A percentile compares a stretch with the other conserved stretches of the same genome.
phyloP scores from a whole-genome alignment of 2,113 vertebrate species.

The Drymodes brunneopygia region DNA sequence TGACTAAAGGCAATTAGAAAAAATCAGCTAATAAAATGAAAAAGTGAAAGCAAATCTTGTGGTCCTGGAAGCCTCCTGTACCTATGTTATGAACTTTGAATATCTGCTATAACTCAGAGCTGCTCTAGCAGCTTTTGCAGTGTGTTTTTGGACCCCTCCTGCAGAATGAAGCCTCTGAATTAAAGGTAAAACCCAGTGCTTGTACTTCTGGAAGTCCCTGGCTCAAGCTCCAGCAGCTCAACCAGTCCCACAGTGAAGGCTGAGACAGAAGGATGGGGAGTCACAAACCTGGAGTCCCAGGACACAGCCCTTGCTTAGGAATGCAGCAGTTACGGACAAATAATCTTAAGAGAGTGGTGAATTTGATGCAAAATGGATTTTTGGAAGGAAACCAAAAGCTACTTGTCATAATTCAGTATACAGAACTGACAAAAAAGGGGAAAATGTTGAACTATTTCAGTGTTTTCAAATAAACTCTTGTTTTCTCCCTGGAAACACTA shows the following conservation, averaged over 20 bases:
- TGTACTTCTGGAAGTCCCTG: not conserved
- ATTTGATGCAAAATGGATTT: not conserved
- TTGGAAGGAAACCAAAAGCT: not conserved
- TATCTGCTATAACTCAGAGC: not conserved
- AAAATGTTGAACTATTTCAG: not conserved
- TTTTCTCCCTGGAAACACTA: not conserved
- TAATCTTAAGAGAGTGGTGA: not conserved
- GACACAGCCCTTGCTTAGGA: not conserved
- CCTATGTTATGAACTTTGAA: not conserved
- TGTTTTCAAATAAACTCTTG: not conserved
- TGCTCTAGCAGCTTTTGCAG: not conserved
- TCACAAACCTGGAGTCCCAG: not conserved
- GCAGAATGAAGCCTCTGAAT: not conserved
- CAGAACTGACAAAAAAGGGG: not conserved
- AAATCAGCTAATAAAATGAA: not conserved
- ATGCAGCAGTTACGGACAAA: not conserved
- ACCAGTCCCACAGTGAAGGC: not conserved
- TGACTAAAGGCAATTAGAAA: not conserved
- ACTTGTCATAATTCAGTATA: not conserved
- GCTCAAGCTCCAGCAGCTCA: not conserved
- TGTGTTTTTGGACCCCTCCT: not conserved
- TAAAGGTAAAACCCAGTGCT: not conserved
- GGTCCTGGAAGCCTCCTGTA: not conserved
- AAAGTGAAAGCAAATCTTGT: not conserved
- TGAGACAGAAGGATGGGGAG: not conserved